These are phyloP conservation scores for Remorina albescens DNA, from an alignment of 2,797 vertebrate species.

Conservation along the genomic window DNA sequence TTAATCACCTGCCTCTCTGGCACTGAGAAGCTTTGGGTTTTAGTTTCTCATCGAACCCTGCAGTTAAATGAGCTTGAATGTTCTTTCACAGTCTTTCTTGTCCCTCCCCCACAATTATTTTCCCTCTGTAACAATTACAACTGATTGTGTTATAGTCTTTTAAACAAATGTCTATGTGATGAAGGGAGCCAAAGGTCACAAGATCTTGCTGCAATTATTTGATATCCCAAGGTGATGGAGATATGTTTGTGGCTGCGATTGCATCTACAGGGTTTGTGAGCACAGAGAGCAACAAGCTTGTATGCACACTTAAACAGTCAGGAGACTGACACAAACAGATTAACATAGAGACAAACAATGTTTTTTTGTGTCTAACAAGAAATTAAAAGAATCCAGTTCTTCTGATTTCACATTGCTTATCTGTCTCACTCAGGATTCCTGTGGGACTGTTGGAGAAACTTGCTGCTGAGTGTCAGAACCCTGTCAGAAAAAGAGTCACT, in stretches of 20 bases:
- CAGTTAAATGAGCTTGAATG: constrained; percentile 56
- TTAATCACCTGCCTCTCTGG: constrained; percentile 62
- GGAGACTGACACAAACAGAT: constrained; percentile 34
- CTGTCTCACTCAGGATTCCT: constrained; percentile 64
- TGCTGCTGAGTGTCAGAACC: constrained; percentile 61
- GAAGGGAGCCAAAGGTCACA: constrained; percentile 20
- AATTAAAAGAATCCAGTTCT: constrained; percentile 67
- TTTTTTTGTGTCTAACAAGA: constrained; percentile 62
- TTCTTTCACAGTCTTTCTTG: constrained; percentile 22
- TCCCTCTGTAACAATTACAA: constrained; percentile 5
- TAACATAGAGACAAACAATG: constrained; percentile 37
- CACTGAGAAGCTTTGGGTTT: constrained; percentile 48
- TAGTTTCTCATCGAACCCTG: constrained; percentile 48
- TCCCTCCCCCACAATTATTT: constrained; percentile 41
- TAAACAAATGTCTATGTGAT: background rate
- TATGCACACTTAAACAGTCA: background rate
- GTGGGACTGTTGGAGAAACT: constrained; percentile 67
- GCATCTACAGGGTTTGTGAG: constrained; percentile 2
- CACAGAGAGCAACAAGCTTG: background rate
- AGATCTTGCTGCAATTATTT: background rate
- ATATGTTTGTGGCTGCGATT: background rate
- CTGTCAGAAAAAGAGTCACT: constrained; percentile 48
- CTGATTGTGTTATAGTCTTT: constrained; percentile 32
- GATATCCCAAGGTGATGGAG: background rate
- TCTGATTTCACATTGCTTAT: constrained; percentile 56